Evolutionary conservation across 2,113 vertebrate genomes (phyloP), one percentile per base, ranked within the genome.

Genomic region (Oryzias woworae): DNA sequence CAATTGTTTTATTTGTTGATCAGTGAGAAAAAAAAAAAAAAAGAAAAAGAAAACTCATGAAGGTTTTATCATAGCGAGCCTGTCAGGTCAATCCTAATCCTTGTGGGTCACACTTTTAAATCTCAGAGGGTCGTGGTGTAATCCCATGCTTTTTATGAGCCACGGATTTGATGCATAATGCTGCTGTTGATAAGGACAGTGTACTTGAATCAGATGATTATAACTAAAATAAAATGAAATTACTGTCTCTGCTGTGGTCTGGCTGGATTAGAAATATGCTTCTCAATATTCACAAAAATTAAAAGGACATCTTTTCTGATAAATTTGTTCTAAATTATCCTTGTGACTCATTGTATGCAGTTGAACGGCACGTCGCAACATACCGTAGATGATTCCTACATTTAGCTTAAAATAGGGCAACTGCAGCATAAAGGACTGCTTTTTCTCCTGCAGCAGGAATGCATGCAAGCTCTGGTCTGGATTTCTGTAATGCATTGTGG

Each of bases 1-100:
- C 51, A 20, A 56, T 50, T 66, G 31, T 72, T 55, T 58, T 51
- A 53, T 52, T 42, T 63, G 17, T 55, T 16, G 2, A 60, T 47
- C 59, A 42, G 28, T 18, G 14, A 26, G 57, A 73, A 72, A 80
- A 43, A 51, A 51, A 51, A 15, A 14, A 24, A 24, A 53, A 17
- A 51, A 51, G 5, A 24, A 14, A 20, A 50, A 66, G 68, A 74
- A 58, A 61, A 44, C 75, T 71, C 42, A 47, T 68, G 57, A 75
- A 77, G 73, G 73, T 80, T 81, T 85, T 86, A 83, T 78, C 59
- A 54, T 77, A 42, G 56, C 22, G 8, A 64, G 66, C 71, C 73
- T 72, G 78, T 80, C 69, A 22, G 84, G 78, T 85, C 81, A 84
- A 64, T 72, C 63, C 55, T 87, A 84, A 88, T 81, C 87, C 84